Percentiles rank a stretch among this genome's conserved stretches.
These are phyloP conservation scores for Catamblyrhynchus diadema DNA, from an alignment of 2,797 vertebrate genomes.

Conservation along the genomic window DNA sequence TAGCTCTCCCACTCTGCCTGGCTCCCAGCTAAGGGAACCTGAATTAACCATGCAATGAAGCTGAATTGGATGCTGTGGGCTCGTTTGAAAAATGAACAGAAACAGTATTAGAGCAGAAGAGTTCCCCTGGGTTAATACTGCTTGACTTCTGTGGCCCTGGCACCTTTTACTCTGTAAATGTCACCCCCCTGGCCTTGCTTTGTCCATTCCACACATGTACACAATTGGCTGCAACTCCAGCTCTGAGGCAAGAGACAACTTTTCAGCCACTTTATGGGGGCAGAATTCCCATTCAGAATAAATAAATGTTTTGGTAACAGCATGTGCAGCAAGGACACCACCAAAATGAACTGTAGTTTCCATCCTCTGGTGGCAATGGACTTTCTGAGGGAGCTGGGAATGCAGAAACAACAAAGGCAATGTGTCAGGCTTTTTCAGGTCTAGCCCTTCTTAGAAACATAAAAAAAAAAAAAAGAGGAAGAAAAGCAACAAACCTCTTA, in stretches of 20 bases:
- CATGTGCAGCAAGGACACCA: neutral
- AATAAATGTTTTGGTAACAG: neutral
- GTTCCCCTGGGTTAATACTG: neutral
- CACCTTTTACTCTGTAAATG: neutral
- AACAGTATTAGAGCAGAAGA: neutral
- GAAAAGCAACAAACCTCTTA: neutral
- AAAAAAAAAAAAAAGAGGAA: neutral
- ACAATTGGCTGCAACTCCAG: neutral
- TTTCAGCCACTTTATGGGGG: neutral
- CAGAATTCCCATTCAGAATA: neutral
- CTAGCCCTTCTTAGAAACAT: neutral
- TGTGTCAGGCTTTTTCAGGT: neutral
- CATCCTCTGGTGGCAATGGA: neutral
- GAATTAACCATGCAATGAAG: neutral
- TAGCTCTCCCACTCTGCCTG: neutral
- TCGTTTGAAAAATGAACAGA: neutral
- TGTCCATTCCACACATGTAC: neutral
- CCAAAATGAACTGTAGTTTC: neutral
- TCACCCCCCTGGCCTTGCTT: neutral
- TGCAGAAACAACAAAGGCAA: neutral
- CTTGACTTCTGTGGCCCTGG: neutral
- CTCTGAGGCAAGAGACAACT: neutral
- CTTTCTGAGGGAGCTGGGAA: neutral
- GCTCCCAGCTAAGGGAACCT: neutral
- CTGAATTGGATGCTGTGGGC: neutral